phyloP scores from a whole-genome alignment of 2,113 vertebrate genomes.

The Pseudolaguvia tuberculata region DNA sequence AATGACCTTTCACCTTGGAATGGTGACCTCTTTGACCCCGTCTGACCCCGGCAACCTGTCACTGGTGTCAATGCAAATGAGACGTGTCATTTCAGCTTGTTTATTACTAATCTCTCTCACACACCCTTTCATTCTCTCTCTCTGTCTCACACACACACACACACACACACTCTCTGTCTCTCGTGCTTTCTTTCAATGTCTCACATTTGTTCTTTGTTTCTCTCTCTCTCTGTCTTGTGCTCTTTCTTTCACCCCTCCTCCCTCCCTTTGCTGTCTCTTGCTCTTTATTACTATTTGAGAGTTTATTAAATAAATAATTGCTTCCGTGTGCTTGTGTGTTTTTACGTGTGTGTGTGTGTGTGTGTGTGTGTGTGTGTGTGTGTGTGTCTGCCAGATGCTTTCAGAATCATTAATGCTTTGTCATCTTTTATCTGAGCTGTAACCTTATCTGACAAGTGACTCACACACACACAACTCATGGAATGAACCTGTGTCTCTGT shows the following conservation, averaged over 20 bases:
- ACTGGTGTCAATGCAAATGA: slow-evolving; percentile 11
- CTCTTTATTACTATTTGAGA: neutral
- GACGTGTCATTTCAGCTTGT: neutral
- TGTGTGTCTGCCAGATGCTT: neutral
- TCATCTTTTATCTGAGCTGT: slow-evolving; percentile 8
- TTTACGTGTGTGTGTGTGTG: no score
- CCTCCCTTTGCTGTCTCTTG: no score
- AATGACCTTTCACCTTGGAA: slow-evolving; percentile 23
- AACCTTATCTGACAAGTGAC: slow-evolving; percentile 1
- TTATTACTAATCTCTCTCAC: neutral
- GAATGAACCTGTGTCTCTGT: neutral
- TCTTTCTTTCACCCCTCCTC: no score
- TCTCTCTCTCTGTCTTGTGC: neutral
- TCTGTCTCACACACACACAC: neutral
- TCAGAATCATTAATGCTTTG: neutral
- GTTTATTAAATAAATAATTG: neutral
- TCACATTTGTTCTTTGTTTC: neutral
- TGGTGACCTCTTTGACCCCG: neutral
- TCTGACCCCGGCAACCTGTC: neutral
- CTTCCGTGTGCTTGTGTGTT: neutral
- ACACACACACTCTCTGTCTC: neutral
- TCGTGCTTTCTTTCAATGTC: neutral
- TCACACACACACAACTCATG: neutral
- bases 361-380: neutral
- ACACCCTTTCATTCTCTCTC: neutral